These are phyloP conservation scores for Acrocephalus scirpaceus DNA, from an alignment of 2,797 vertebrate genomes.

Conservation along the genomic window DNA sequence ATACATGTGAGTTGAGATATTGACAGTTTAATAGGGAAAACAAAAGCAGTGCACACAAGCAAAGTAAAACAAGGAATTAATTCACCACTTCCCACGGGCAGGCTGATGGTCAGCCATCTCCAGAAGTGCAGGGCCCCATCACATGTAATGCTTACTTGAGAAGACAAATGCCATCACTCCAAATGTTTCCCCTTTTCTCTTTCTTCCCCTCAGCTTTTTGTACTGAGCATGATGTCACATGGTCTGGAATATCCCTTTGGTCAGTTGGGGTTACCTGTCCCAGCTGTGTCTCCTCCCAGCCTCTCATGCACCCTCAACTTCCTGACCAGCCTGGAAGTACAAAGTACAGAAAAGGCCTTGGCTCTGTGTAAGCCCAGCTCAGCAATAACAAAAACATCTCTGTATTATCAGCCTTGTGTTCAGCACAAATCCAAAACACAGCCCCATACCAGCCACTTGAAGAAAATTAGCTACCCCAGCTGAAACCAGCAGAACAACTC, in stretches of 20 bases:
- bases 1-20: not conserved
- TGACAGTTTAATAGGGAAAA: not conserved
- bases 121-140: too few species aligned
- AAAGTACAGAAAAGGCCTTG: not conserved
- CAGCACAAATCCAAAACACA: not conserved
- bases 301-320: rapidly evolving
- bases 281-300: not conserved
- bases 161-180: not conserved
- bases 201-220: not conserved
- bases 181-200: not conserved
- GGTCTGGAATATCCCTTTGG: not conserved
- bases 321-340: rapidly evolving
- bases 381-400: not conserved
- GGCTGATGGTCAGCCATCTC: not conserved
- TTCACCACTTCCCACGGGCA: not conserved
- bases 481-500: not conserved
- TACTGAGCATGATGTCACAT: too few species aligned
- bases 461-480: not conserved
- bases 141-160: rapidly evolving
- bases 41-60: not conserved
- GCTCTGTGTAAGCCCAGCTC: not conserved
- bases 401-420: not conserved
- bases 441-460: too few species aligned
- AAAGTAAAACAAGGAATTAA: not conserved
- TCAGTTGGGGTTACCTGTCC: not conserved